Evolutionary conservation across 2,888 invertebrate species (phyloP).

Genomic region (Aleiodes alternator): DNA sequence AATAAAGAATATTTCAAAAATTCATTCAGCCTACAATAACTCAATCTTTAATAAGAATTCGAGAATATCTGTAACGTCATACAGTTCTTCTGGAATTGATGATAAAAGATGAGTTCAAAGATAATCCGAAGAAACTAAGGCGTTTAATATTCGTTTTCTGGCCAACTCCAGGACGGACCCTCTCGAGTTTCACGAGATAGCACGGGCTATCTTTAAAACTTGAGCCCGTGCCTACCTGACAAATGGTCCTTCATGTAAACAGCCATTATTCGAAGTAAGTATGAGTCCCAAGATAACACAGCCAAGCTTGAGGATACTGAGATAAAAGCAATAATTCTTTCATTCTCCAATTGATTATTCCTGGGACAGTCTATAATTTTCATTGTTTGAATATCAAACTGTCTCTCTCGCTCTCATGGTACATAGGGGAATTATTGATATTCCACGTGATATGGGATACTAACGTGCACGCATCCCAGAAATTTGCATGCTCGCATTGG

Average conservation of each 20-base stretch:
- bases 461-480: conserved; percentile 15
- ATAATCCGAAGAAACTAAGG: neutral
- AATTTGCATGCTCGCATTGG: conserved; percentile 53
- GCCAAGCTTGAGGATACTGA: neutral
- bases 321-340: neutral
- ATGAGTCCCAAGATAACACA: neutral
- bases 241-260: conserved; percentile 54
- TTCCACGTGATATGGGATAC: neutral
- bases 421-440: conserved; percentile 2
- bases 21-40: too few relatives aligned
- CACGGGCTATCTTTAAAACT: conserved; percentile 41
- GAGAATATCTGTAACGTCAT: too few relatives aligned
- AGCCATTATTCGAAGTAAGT: conserved; percentile 49
- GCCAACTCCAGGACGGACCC: conserved; percentile 36
- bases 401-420: neutral
- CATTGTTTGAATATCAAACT: neutral
- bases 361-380: neutral
- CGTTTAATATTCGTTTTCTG: conserved; percentile 48
- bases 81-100: too few relatives aligned
- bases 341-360: neutral
- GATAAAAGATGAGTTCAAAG: neutral
- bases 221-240: conserved; percentile 51
- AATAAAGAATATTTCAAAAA: too few relatives aligned
- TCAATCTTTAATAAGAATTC: too few relatives aligned
- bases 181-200: conserved; percentile 52